A percentile compares a stretch with the other conserved stretches of the same genome.
Evolutionary conservation across 2,888 invertebrate species (phyloP).

Genomic region (Diploptera punctata): DNA sequence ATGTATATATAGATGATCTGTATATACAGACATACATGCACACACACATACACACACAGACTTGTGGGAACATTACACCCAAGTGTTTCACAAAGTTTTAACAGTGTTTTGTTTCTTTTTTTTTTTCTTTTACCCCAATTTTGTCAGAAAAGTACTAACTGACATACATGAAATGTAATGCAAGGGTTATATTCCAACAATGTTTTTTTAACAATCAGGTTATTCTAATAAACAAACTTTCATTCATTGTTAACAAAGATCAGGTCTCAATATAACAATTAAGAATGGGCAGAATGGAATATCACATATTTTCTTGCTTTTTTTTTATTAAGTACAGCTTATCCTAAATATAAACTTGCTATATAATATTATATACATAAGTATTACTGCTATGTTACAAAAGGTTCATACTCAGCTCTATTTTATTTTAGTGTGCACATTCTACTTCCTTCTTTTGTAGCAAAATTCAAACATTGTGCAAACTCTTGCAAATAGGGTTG

Average conservation of each 20-base stretch:
- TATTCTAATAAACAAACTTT: constrained; percentile 24
- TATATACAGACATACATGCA: constrained; percentile 4
- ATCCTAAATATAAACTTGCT: constrained; percentile 36
- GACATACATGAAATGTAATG: constrained; percentile 23
- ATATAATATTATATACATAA: constrained; percentile 23
- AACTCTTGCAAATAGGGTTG: no score
- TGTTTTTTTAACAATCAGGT: constrained; percentile 34
- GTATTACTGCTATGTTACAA: constrained; percentile 6
- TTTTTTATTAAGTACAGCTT: constrained; percentile 41
- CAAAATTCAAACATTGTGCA: background rate
- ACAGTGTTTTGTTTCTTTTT: background rate
- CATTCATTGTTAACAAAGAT: constrained; percentile 40
- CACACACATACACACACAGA: no score
- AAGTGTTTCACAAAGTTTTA: constrained; percentile 20
- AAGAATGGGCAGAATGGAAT: constrained; percentile 44
- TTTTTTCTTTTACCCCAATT: no score
- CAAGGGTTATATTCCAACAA: constrained; percentile 32
- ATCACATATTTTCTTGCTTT: constrained; percentile 44
- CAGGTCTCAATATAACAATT: constrained; percentile 42
- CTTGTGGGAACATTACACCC: constrained; percentile 14
- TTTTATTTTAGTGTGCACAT: constrained; percentile 20
- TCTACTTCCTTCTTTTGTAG: background rate
- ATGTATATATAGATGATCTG: background rate
- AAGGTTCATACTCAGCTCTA: background rate
- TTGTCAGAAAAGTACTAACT: constrained; percentile 17